Percentiles rank a stretch among this genome's conserved stretches.
Evolutionary conservation across 2,113 vertebrate genomes (phyloP).

Genomic region (Thryonomys swinderianus): DNA sequence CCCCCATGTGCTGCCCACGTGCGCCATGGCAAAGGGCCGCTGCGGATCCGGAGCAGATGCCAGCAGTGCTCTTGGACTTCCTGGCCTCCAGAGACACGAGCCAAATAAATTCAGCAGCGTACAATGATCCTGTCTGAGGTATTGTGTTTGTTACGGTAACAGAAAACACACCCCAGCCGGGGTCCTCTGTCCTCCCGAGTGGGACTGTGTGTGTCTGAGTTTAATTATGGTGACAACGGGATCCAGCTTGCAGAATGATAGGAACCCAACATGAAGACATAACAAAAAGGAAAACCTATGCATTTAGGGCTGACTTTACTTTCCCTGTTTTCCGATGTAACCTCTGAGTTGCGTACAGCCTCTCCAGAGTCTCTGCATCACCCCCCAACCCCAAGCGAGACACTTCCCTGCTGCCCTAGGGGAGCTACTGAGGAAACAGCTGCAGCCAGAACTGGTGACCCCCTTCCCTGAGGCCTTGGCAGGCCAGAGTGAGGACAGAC

Average conservation of each 20-base stretch:
- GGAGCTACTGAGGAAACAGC: background rate
- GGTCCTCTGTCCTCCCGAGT: background rate
- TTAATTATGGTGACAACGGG: background rate
- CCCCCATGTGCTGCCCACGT: too few species aligned
- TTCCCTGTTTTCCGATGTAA: background rate
- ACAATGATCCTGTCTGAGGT: background rate
- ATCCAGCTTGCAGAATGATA: background rate
- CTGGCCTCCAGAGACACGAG: background rate
- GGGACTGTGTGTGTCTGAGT: background rate
- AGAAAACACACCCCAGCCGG: background rate
- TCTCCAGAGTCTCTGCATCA: background rate
- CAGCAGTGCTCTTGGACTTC: background rate
- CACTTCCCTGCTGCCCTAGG: too few species aligned
- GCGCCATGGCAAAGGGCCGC: background rate
- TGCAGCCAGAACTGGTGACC: background rate
- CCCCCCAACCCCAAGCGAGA: background rate
- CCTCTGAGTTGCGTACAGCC: background rate
- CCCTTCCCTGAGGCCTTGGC: fast-evolving
- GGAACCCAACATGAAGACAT: background rate
- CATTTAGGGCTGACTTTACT: background rate
- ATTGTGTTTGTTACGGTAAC: background rate
- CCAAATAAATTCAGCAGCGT: background rate
- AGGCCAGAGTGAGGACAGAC: background rate
- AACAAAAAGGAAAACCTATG: background rate
- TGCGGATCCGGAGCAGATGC: too few species aligned